Evolutionary conservation across 2,888 invertebrate species (phyloP).

Genomic region (Phrixothrix hirtus): DNA sequence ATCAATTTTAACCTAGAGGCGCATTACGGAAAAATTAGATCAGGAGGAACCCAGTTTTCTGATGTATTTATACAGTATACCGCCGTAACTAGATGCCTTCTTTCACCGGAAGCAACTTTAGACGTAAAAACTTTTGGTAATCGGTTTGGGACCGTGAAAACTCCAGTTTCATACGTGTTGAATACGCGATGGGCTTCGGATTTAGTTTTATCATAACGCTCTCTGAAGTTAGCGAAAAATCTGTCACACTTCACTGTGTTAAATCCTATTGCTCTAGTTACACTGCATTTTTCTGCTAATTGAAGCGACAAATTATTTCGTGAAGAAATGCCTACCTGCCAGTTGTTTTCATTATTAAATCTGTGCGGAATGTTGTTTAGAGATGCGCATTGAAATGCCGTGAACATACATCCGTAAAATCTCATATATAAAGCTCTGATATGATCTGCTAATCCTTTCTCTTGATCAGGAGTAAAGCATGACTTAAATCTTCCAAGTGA

Average conservation of each 20-base stretch:
- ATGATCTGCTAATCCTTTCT: too few species aligned
- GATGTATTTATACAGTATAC: slow-evolving; percentile 40
- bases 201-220: background rate
- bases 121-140: slow-evolving; percentile 35
- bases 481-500: too few species aligned
- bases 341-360: slow-evolving; percentile 1
- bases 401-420: background rate
- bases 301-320: slow-evolving; percentile 1
- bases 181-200: background rate
- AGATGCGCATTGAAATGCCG: background rate
- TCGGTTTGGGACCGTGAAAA: background rate
- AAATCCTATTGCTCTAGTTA: background rate
- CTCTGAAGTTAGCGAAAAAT: background rate
- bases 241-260: background rate
- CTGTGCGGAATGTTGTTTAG: background rate
- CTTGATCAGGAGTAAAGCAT: too few species aligned
- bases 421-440: background rate
- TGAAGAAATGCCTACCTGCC: background rate
- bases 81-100: slow-evolving; percentile 36
- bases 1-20: slow-evolving; percentile 15
- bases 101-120: slow-evolving; percentile 37
- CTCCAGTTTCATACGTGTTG: background rate
- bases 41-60: slow-evolving; percentile 43
- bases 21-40: slow-evolving; percentile 39
- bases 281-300: too few species aligned